Evolutionary conservation across 2,113 vertebrate genomes (phyloP), one percentile per base, ranked within the genome.

Genomic region (Holacanthus passer): DNA sequence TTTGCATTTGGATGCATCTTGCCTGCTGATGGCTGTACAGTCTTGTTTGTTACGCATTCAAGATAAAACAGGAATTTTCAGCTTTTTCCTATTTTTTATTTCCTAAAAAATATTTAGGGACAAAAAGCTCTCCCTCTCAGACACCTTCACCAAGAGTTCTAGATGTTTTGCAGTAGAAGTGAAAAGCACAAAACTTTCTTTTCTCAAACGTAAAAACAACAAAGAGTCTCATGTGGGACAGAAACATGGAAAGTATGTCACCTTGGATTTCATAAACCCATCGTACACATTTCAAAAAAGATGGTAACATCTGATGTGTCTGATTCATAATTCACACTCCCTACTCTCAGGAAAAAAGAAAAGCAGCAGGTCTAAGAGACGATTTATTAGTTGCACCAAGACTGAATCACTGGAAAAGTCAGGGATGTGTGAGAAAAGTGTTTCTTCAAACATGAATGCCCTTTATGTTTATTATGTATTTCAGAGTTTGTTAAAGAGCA

Each of bases 401-500:
- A 14, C 32, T 37, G 41, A 67, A 43, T 43, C 32, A 22, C 1
- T 20, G 64, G 63, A 59, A 64, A 77, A 81, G 5, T 81, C 58
- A 43, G n/a, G 12, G 29, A 29, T 22, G 19, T 68, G 76, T 73
- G 27, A 39, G 69, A 11, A 27, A 43, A 72, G 41, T 47, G 31
- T 65, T 80, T 59, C 31, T 45, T 41, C 22, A 41, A 45, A 63
- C 16, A 47, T 37, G 19, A 77, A 74, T 65, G n/a, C 13, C 8
- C 29, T 31, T 55, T 19, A 24, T 45, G 52, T 60, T 66, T 45
- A 76, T 77, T 39, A 56, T 74, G 39, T 37, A 59, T 48, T 71
- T 55, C 32, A 58, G 29, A 59, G 65, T 47, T 31, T 17, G 48
- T 79, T 70, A 35, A 70, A 76, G 43, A 60, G 20, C 27, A 77